These are phyloP conservation scores for Nematolebias whitei DNA, from an alignment of 2,113 vertebrate species.

Conservation along the genomic window DNA sequence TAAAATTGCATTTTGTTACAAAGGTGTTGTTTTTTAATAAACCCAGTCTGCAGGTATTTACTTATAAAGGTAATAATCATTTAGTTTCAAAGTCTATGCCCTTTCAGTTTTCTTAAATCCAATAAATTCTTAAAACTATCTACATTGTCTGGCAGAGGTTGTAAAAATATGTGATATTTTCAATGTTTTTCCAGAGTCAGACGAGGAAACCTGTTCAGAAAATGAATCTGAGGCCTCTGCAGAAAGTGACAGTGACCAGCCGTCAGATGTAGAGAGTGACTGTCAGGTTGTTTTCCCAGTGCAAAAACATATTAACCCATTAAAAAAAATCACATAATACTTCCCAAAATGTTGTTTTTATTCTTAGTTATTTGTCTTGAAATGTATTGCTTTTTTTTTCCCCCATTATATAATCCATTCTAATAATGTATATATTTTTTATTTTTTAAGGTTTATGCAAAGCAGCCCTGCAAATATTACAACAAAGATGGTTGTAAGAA, in stretches of 20 bases:
- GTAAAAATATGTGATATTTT: not conserved
- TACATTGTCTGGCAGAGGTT: too few species aligned
- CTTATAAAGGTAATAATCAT: too few species aligned
- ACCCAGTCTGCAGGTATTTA: too few species aligned
- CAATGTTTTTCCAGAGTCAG: constrained; percentile 15
- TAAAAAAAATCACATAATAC: not conserved
- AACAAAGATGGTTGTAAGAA: constrained; percentile 61
- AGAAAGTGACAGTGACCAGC: not conserved
- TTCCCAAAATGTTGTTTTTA: too few species aligned
- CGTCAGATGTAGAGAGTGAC: constrained; percentile 1
- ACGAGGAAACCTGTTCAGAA: rapidly evolving
- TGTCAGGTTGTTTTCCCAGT: constrained; percentile 23
- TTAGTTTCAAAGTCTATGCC: too few species aligned
- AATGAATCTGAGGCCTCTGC: not conserved
- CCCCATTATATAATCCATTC: not conserved
- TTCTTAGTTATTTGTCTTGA: too few species aligned
- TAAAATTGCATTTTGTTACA: too few species aligned
- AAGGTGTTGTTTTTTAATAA: too few species aligned
- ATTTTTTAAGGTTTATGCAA: not conserved
- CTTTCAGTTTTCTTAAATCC: too few species aligned
- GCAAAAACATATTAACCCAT: not conserved
- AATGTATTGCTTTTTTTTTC: not conserved
- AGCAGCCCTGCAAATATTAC: constrained; percentile 64
- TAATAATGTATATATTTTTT: not conserved
- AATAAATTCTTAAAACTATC: too few species aligned